Base-by-base conservation (phyloP, 2,113 vertebrate genomes). In the Etia nguti region DNA sequence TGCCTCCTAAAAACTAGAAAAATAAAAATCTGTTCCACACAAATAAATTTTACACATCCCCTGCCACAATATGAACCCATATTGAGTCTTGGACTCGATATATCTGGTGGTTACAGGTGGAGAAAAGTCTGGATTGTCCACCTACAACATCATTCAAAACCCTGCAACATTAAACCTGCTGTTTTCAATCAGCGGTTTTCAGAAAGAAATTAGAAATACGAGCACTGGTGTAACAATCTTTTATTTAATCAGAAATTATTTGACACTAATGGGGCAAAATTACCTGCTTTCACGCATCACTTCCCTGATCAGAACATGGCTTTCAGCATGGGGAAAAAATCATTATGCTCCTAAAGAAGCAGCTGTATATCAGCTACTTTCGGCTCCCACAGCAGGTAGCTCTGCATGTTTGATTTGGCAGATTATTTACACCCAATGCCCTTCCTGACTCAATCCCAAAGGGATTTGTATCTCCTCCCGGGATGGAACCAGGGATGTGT, bases 31-130 rank as follows among this genome's bases (percentile, higher is more conserved):
- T 20, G 24, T 11, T 20, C 70, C 24, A 50, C 18, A 52, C 46
- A 77, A 13, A 52, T 52, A 12, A 0, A 52, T 34, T 34, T 34
- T n/a, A 4, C 26, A 52, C 18, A 18, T 29, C 5, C 15, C 11
- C 6, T 4, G 6, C 26, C 43, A 31, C 1, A 34, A 20, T 34
- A 18, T 0, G 6, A 77, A 20, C 0, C 1, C 11, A 20, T n/a
- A 31, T 0, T 6, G 0, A 52, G 10, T 52, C 73, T 52, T 34
- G 70, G 70, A 20, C 43, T 50, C 10, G 50, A 77, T 5, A 13
- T 4, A 26, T 77, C 43, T 0, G 1, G 26, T 20, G 6, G 43
- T 20, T 77, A 4, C 13, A 18, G 38, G 0, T 26, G 1, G 22
- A 2, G 38, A 73, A 73, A 73, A 73, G 68, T 73, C 38, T 16